These are phyloP conservation scores for Malachius bipustulatus DNA, from an alignment of 2,888 invertebrate genomes.

Conservation along the genomic window DNA sequence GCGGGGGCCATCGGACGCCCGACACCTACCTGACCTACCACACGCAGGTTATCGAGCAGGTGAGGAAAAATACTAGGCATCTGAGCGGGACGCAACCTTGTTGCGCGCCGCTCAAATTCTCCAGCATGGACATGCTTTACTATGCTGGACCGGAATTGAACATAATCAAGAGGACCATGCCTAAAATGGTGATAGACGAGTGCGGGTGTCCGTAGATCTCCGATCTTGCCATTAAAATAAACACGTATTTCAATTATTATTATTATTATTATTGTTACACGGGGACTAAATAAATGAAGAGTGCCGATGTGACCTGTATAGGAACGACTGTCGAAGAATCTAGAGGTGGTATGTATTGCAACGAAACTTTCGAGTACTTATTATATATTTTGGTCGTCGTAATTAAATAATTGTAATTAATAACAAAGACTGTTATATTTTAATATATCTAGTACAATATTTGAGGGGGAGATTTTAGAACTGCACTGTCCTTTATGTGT, in stretches of 20 bases:
- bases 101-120: constrained; percentile 85
- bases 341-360: too few species aligned
- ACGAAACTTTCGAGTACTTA: too few species aligned
- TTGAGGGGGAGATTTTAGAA: background rate
- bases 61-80: constrained; percentile 62
- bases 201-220: constrained; percentile 75
- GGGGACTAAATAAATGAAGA: background rate
- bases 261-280: background rate
- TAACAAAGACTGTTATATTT: constrained; percentile 2
- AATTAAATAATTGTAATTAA: too few species aligned
- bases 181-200: constrained; percentile 93
- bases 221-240: background rate
- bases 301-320: too few species aligned
- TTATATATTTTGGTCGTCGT: too few species aligned
- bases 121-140: constrained; percentile 85
- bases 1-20: constrained; percentile 65
- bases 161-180: constrained; percentile 86
- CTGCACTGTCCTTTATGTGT: constrained; percentile 1
- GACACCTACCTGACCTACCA: constrained; percentile 79
- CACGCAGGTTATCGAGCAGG: constrained; percentile 84
- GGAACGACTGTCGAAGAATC: too few species aligned
- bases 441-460: constrained; percentile 1
- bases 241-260: background rate
- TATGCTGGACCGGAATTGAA: constrained; percentile 80
- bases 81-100: constrained; percentile 76